A percentile compares a stretch with the other conserved stretches of the same genome.
These are phyloP conservation scores for Linyphia triangularis DNA, from an alignment of 2,888 invertebrate species.

Conservation along the genomic window DNA sequence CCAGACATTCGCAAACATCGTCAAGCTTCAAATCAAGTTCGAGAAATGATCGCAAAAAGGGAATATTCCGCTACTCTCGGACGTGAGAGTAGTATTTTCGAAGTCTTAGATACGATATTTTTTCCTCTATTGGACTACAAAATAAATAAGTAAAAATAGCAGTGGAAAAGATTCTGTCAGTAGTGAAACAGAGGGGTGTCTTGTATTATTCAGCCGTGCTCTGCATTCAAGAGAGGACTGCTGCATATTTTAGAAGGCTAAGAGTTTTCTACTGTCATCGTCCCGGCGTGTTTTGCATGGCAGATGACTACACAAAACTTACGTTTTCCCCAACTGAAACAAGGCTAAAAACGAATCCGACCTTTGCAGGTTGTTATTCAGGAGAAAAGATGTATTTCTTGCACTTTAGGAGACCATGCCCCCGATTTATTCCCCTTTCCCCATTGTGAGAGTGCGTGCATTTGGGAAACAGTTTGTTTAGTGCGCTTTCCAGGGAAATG, in stretches of 20 bases:
- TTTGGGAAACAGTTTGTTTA: background rate
- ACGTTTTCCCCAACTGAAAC: constrained; percentile 44
- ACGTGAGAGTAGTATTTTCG: constrained; percentile 52
- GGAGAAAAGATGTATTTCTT: constrained; percentile 38
- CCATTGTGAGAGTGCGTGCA: constrained; percentile 28
- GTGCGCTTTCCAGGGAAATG: background rate
- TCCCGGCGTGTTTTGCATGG: constrained; percentile 72
- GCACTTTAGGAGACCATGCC: constrained; percentile 55
- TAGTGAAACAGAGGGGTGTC: constrained; percentile 67
- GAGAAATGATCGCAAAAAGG: constrained; percentile 58
- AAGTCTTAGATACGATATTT: constrained; percentile 66
- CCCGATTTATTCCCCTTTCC: constrained; percentile 39
- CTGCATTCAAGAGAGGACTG: constrained; percentile 46
- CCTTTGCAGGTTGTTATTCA: constrained; percentile 66
- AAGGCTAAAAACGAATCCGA: constrained; percentile 72
- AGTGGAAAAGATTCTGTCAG: constrained; percentile 71
- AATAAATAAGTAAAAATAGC: constrained; percentile 50
- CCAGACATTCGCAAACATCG: constrained; percentile 64
- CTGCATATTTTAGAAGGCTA: constrained; percentile 74
- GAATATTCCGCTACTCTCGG: constrained; percentile 43
- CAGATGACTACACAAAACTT: constrained; percentile 61
- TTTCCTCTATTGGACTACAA: constrained; percentile 64
- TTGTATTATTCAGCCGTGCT: constrained; percentile 72
- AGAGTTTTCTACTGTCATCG: constrained; percentile 75
- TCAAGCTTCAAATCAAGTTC: constrained; percentile 73